phyloP scores from a whole-genome alignment of 2,888 invertebrate genomes.

The Caenorhabditis zanzibari region DNA sequence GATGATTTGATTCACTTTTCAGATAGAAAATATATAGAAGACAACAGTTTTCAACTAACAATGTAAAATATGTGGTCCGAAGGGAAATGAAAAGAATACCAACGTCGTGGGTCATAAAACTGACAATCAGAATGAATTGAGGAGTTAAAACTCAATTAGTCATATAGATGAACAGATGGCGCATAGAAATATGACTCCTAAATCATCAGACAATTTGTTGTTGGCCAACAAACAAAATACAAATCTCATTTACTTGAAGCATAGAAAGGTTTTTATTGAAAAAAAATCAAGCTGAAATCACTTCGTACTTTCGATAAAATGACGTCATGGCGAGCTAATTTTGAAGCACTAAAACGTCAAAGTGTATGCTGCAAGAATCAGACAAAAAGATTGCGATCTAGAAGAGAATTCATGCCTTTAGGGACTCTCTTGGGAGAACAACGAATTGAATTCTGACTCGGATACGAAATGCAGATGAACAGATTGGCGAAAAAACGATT shows the following conservation, averaged over 20 bases:
- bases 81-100: not conserved
- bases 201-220: not conserved
- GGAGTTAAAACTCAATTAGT: slow-evolving; percentile 9
- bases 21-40: not conserved
- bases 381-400: slow-evolving; percentile 18
- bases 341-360: slow-evolving; percentile 3
- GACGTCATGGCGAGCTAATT: slow-evolving; percentile 14
- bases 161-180: slow-evolving; percentile 5
- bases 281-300: not conserved
- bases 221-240: not conserved
- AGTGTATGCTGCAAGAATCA: not conserved
- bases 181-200: slow-evolving; percentile 5
- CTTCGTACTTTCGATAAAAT: not conserved
- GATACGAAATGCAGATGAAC: no score
- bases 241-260: no score
- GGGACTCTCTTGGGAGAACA: slow-evolving; percentile 16
- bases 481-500: not conserved
- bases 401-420: slow-evolving; percentile 18
- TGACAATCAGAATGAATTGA: slow-evolving; percentile 3
- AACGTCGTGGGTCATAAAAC: not conserved
- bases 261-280: not conserved
- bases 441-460: slow-evolving; percentile 16
- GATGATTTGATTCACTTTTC: slow-evolving; percentile 5
- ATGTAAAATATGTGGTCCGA: not conserved
- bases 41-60: not conserved